phyloP scores from a whole-genome alignment of 2,888 invertebrate genomes.

The Sepiola atlantica region DNA sequence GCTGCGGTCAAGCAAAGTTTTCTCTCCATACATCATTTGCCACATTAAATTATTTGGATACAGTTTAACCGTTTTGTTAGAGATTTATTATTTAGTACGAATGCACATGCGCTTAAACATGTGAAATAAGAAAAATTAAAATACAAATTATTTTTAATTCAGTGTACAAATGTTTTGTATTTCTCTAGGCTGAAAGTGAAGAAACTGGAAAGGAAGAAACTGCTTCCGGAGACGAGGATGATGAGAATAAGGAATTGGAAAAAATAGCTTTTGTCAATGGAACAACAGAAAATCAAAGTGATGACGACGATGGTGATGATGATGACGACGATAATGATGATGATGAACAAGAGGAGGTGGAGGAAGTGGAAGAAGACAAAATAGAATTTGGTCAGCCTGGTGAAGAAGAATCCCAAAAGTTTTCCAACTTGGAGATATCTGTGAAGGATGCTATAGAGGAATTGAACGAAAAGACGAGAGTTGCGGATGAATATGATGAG shows the following conservation, averaged over 20 bases:
- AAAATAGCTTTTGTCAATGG: slow-evolving; percentile 50
- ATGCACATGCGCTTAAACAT: too few species aligned
- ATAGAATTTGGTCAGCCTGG: slow-evolving; percentile 49
- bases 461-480: not conserved
- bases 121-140: too few species aligned
- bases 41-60: too few species aligned
- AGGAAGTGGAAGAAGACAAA: slow-evolving; percentile 49
- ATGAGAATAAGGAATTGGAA: slow-evolving; percentile 52
- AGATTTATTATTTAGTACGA: too few species aligned
- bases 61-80: too few species aligned
- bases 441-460: not conserved
- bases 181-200: slow-evolving; percentile 48
- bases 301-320: slow-evolving; percentile 46
- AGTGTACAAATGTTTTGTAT: not conserved
- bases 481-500: slow-evolving; percentile 83
- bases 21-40: too few species aligned
- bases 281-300: slow-evolving; percentile 37
- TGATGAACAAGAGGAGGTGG: slow-evolving; percentile 49
- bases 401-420: slow-evolving; percentile 36
- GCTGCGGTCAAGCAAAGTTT: too few species aligned
- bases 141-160: too few species aligned
- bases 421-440: not conserved
- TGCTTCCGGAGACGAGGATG: not conserved
- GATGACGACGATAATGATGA: slow-evolving; percentile 23
- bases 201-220: slow-evolving; percentile 50